phyloP scores from a whole-genome alignment of 92 coral and sea anemone genomes.

The Diadumene lineata region DNA sequence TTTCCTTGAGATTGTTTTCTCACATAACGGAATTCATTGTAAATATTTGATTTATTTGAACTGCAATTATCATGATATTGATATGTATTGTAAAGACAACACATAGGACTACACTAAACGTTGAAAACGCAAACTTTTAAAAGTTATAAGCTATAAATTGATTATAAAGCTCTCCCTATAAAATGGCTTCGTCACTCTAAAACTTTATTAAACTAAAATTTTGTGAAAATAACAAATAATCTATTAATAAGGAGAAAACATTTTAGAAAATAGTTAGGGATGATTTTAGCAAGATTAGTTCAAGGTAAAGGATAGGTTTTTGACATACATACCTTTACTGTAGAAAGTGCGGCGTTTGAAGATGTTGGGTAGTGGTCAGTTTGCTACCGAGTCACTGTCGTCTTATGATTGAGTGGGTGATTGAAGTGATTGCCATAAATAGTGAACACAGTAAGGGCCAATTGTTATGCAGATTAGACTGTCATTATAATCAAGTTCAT shows the following conservation, averaged over 20 bases:
- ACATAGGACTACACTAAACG: background rate
- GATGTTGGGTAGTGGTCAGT: background rate
- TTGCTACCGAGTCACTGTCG: conserved; percentile 7
- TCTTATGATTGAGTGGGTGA: conserved; percentile 26
- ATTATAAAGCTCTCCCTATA: background rate
- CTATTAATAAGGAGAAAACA: too few species aligned
- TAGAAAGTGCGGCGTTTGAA: background rate
- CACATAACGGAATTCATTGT: conserved; percentile 12
- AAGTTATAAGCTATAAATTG: too few species aligned
- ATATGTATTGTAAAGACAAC: background rate
- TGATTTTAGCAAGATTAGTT: background rate
- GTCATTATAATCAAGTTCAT: conserved; percentile 69
- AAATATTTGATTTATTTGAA: conserved; percentile 35
- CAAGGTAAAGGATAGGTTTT: background rate
- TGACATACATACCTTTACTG: conserved; percentile 11
- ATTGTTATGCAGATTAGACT: conserved; percentile 80
- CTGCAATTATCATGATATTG: conserved; percentile 24
- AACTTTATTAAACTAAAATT: background rate
- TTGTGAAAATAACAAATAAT: too few species aligned
- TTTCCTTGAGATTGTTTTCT: background rate
- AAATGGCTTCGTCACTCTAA: background rate
- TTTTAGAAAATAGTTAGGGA: background rate
- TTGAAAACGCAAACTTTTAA: background rate
- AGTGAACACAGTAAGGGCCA: conserved; percentile 52
- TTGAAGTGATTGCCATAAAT: conserved; percentile 73